phyloP scores from a whole-genome alignment of 2,888 invertebrate genomes.

The Drosophila silvestris region DNA sequence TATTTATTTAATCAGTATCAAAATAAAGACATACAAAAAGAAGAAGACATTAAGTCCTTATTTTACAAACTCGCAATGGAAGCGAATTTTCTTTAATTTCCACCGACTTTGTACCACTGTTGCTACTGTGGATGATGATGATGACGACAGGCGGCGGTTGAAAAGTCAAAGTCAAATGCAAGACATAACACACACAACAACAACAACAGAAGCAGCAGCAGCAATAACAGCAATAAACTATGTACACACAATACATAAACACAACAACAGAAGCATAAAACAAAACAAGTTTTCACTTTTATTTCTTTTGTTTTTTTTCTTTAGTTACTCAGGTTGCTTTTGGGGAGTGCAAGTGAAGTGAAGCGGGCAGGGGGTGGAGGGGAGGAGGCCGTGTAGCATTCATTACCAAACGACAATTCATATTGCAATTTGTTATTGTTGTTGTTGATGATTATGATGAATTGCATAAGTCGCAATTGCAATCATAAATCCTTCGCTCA shows the following conservation, averaged over 20 bases:
- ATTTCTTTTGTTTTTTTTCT: constrained; percentile 40
- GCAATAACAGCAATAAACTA: constrained; percentile 46
- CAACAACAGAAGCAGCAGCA: constrained; percentile 37
- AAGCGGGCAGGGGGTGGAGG: background rate
- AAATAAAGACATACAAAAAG: background rate
- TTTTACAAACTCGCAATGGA: background rate
- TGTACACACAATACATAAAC: constrained; percentile 41
- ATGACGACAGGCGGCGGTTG: constrained; percentile 72
- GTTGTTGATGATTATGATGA: constrained; percentile 63
- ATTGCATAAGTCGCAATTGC: constrained; percentile 74
- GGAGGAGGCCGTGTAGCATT: constrained; percentile 44
- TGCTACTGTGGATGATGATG: constrained; percentile 46
- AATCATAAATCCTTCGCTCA: constrained; percentile 57
- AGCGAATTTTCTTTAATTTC: background rate
- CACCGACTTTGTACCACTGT: constrained; percentile 33
- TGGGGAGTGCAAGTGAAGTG: background rate
- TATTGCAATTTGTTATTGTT: constrained; percentile 58
- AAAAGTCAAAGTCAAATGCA: constrained; percentile 80
- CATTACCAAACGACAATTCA: constrained; percentile 76
- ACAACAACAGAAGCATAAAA: constrained; percentile 53
- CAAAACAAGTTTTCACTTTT: constrained; percentile 78
- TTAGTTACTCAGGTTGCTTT: constrained; percentile 59
- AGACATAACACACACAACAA: constrained; percentile 52
- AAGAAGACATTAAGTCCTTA: background rate
- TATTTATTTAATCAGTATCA: background rate